Percentiles rank a stretch among this genome's conserved stretches.
Conservation (phyloP, 2,797 vertebrate species). For the Nasua narica region DNA sequence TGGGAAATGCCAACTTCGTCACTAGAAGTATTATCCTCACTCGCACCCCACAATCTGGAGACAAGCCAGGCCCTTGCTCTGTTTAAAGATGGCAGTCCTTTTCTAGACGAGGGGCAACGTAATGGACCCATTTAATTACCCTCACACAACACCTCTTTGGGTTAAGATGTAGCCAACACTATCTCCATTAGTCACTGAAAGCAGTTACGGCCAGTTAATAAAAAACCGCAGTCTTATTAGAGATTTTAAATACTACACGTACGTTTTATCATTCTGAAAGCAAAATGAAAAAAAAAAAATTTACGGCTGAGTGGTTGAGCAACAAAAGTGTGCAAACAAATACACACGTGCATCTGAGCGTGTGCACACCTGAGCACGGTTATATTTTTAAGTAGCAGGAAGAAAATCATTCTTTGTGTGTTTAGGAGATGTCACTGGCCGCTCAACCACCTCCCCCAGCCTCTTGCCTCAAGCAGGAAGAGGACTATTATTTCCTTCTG, state of each 20-base stretch:
- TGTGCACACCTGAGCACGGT: not conserved
- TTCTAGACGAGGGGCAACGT: not conserved
- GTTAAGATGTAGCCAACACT: not conserved
- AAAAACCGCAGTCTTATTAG: not conserved
- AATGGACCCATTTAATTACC: not conserved
- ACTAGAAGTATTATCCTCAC: conserved; percentile 51
- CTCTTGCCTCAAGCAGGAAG: not conserved
- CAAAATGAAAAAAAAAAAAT: conserved; percentile 35
- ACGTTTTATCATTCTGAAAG: conserved; percentile 41
- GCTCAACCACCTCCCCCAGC: not conserved
- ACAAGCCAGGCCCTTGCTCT: not conserved
- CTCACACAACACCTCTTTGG: not conserved
- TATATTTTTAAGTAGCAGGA: conserved; percentile 10
- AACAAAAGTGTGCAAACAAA: not conserved
- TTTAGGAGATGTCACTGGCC: not conserved
- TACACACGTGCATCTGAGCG: not conserved
- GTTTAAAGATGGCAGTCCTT: not conserved
- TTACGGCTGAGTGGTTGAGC: not conserved
- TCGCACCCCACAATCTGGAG: conserved; percentile 55
- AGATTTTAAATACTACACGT: not conserved
- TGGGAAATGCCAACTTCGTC: conserved; percentile 58
- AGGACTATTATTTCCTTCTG: not conserved
- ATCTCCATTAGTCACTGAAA: not conserved
- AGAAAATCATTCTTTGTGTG: not conserved
- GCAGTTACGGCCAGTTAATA: not conserved